A percentile compares a stretch with the other conserved stretches of the same genome.
phyloP scores from a whole-genome alignment of 1,140 invertebrate genomes.

The Prorops nasuta region DNA sequence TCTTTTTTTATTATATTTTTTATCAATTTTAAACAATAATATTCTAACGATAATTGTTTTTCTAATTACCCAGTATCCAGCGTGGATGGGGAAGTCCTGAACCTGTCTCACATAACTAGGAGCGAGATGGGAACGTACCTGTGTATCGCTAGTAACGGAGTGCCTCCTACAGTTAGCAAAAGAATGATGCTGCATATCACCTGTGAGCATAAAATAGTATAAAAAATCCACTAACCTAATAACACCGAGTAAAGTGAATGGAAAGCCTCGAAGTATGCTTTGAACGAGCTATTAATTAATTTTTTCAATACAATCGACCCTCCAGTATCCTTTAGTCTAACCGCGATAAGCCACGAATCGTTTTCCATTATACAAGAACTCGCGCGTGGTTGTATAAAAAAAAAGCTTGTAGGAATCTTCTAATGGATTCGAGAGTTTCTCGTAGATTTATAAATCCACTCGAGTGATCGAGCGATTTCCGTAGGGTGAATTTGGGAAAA shows the following conservation, averaged over 20 bases:
- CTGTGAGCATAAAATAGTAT: no score
- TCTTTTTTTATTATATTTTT: neutral
- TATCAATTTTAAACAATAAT: neutral
- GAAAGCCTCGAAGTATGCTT: no score
- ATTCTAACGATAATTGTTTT: neutral
- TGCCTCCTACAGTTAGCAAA: slow-evolving; percentile 77
- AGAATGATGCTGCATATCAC: slow-evolving; percentile 80
- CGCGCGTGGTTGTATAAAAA: no score
- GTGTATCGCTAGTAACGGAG: slow-evolving; percentile 75
- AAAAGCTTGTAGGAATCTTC: no score
- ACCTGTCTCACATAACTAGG: slow-evolving; percentile 75
- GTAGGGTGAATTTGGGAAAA: no score
- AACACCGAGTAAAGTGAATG: no score
- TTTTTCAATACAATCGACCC: slow-evolving; percentile 3
- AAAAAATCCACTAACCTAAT: no score
- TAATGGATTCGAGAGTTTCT: no score
- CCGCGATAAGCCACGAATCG: no score
- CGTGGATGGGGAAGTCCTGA: slow-evolving; percentile 74
- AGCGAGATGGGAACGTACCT: slow-evolving; percentile 85
- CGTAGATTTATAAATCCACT: no score
- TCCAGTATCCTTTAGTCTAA: neutral
- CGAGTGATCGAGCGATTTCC: no score
- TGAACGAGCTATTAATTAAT: neutral
- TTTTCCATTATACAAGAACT: no score
- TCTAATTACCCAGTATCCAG: slow-evolving; percentile 55